A percentile compares a stretch with the other conserved stretches of the same genome.
These are phyloP conservation scores for Drosophila paranaensis DNA, from an alignment of 2,888 invertebrate genomes.

Conservation along the genomic window DNA sequence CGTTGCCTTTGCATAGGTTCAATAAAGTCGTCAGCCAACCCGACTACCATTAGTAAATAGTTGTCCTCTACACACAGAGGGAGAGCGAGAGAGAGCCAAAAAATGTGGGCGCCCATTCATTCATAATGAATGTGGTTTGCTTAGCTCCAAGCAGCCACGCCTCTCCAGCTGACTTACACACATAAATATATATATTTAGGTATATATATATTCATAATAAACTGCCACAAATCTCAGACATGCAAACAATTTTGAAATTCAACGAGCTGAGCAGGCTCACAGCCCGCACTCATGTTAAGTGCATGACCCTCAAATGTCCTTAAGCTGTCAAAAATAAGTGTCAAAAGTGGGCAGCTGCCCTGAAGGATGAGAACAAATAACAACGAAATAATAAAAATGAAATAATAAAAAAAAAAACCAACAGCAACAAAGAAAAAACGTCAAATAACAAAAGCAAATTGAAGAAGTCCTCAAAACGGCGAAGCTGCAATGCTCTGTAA, in stretches of 20 bases:
- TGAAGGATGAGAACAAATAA: conserved; percentile 38
- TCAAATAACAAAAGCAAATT: conserved; percentile 6
- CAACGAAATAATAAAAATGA: conserved; percentile 60
- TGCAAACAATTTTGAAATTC: conserved; percentile 53
- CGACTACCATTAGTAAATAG: conserved; percentile 8
- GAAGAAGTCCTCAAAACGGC: background rate
- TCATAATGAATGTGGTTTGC: conserved; percentile 53
- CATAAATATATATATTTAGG: background rate
- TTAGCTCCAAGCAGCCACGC: conserved; percentile 35
- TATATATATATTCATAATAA: conserved; percentile 52
- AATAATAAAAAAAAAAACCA: conserved; percentile 17
- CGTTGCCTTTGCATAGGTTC: conserved; percentile 63
- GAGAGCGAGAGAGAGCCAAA: conserved; percentile 28
- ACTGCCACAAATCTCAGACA: conserved; percentile 68
- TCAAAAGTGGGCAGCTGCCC: conserved; percentile 54
- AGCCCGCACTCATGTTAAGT: conserved; percentile 34
- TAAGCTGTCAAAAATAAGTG: conserved; percentile 76
- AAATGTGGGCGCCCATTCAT: conserved; percentile 33
- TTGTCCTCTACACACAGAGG: conserved; percentile 27
- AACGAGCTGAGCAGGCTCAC: conserved; percentile 3
- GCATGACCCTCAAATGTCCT: conserved; percentile 77
- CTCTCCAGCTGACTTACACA: conserved; percentile 6
- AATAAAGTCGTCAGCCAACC: conserved; percentile 56
- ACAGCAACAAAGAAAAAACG: background rate
- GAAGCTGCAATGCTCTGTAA: conserved; percentile 17